Percentiles rank a stretch among this genome's conserved stretches.
Evolutionary conservation across 2,113 vertebrate species (phyloP).

Genomic region (Salvelinus sp.): DNA sequence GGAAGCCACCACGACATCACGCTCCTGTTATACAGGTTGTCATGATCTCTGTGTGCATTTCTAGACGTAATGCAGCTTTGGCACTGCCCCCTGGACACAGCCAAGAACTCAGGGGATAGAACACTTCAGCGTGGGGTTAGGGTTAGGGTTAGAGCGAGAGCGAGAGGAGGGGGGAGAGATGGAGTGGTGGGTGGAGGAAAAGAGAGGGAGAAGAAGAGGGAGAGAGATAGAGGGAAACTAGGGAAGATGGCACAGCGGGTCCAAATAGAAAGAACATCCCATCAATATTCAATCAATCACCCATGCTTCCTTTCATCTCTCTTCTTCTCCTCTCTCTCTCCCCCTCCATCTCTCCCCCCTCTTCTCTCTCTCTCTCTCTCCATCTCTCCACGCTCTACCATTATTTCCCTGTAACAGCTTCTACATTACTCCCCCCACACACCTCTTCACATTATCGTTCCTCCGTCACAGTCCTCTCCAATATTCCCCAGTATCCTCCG

Average conservation of each 20-base stretch:
- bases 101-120: conserved; percentile 30
- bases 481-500: too few relatives aligned
- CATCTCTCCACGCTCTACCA: too few relatives aligned
- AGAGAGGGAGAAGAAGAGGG: too few relatives aligned
- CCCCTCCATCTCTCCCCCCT: neutral
- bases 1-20: conserved; percentile 55
- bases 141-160: neutral
- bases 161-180: too few relatives aligned
- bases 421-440: too few relatives aligned
- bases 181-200: too few relatives aligned
- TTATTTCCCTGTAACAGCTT: too few relatives aligned
- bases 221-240: too few relatives aligned
- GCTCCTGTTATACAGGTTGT: conserved; percentile 58
- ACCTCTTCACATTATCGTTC: too few relatives aligned
- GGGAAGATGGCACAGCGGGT: too few relatives aligned
- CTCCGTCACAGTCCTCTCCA: too few relatives aligned
- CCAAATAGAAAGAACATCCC: conserved; percentile 30
- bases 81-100: conserved; percentile 36
- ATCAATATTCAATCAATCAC: conserved; percentile 46
- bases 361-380: too few relatives aligned
- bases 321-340: neutral
- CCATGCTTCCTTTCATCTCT: neutral
- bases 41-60: conserved; percentile 45
- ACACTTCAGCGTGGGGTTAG: conserved; percentile 16
- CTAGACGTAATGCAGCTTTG: conserved; percentile 55